Evolutionary conservation across 1,140 invertebrate genomes (phyloP).

Genomic region (Drosophila nigrodunni): DNA sequence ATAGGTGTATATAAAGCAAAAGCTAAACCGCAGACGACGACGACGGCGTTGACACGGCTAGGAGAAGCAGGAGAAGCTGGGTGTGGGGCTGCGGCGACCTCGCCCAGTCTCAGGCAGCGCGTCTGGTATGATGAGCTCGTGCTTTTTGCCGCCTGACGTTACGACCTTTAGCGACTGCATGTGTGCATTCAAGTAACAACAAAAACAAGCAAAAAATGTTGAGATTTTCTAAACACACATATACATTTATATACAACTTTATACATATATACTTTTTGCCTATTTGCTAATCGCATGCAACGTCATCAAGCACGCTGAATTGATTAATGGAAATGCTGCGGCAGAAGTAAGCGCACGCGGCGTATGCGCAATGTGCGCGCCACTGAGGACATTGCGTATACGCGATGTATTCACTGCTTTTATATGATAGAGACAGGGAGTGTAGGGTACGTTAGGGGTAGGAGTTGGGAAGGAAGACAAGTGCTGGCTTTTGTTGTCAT

Average conservation of each 20-base stretch:
- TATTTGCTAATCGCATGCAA: slow-evolving; percentile 44
- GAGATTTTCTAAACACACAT: slow-evolving; percentile 13
- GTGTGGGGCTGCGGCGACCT: slow-evolving; percentile 45
- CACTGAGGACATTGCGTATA: slow-evolving; percentile 40
- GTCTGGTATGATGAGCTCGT: slow-evolving; percentile 47
- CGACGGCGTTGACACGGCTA: slow-evolving; percentile 31
- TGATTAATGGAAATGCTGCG: slow-evolving; percentile 41
- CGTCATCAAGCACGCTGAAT: slow-evolving; percentile 52
- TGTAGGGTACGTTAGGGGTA: background rate
- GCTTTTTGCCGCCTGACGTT: slow-evolving; percentile 50
- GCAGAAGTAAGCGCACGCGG: slow-evolving; percentile 19
- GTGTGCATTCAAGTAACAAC: slow-evolving; percentile 31
- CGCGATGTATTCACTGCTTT: slow-evolving; percentile 22
- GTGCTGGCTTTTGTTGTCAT: slow-evolving; percentile 51
- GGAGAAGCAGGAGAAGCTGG: background rate
- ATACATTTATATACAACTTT: background rate
- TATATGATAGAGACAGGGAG: slow-evolving; percentile 1
- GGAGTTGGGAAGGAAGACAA: background rate
- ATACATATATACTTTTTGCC: background rate
- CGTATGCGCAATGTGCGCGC: slow-evolving; percentile 46
- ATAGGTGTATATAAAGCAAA: slow-evolving; percentile 25
- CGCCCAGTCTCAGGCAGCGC: slow-evolving; percentile 56
- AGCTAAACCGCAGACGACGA: slow-evolving; percentile 64
- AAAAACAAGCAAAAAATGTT: slow-evolving; percentile 21
- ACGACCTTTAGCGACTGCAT: slow-evolving; percentile 67